Base-by-base conservation (phyloP, 2,113 vertebrate genomes). In the Toxotes jaculatrix region DNA sequence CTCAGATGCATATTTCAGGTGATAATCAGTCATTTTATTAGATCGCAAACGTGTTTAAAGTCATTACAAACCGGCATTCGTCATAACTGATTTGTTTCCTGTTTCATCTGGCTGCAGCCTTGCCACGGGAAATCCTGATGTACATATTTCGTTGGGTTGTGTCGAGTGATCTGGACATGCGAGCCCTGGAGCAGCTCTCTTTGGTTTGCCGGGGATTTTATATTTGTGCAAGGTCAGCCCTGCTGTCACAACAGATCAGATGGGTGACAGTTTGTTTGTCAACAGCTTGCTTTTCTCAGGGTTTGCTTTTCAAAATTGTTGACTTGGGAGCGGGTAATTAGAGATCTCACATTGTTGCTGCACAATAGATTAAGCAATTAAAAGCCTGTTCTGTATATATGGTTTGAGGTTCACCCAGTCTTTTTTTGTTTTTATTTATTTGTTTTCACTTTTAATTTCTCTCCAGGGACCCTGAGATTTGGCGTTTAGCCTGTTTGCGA, bases 121-220 rank as follows among this genome's bases (percentile, higher is more conserved):
- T 99, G 93, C 98, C 98, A 0, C 92, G 96, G 91, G 98, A 99
- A 91, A 96, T 99, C 85, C 92, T 99, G 38, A 97, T 99, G 97
- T 99, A 99, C 93, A 96, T 99, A 92, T 99, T 99, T 88, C 97
- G 98, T 45, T 99, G 98, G 98, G 98, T 99, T 71, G 98, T 99
- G 91, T 99, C 98, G 2, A 98, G 96, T 84, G 97, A 99, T 77
- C 92, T 99, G 94, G 98, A 99, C 93, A 95, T 99, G 87, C 95
- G 97, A 32, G 96, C 98, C 0, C 92, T 99, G 83, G 98, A 99
- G 87, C 97, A 99, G 90, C 93, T 99, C 55, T 98, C 98, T 12
- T 91, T 97, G 84, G 98, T 99, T 75, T 98, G 97, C 93, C 96
- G 98, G 80, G 97, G 98, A 82, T 99, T 99, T 95, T 99, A 99